Evolutionary conservation across 1,140 invertebrate genomes (phyloP), one percentile per base, ranked within the genome.

Genomic region (Bemisia tabaci): DNA sequence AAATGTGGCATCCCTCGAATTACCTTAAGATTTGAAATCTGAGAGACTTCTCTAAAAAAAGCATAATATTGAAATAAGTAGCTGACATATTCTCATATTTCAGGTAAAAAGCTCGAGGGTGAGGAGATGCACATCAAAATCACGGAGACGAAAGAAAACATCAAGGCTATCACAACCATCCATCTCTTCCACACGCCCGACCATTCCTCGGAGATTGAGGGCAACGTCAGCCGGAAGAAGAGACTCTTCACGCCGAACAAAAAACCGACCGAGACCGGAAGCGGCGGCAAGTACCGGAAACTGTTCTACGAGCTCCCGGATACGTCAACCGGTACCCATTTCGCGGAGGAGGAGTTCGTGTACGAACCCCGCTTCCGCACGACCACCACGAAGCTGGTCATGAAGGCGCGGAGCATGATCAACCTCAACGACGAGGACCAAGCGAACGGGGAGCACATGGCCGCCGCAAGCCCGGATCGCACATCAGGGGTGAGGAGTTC

Each of bases 311-410:
- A 64, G 12, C 58, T 65, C 48, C 68, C 68, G 17, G 64, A 22
- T 17, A 59, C 64, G 21, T 69, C 68, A 22, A 66, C 39, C 5
- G 63, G 63, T 58, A 64, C 27, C 23, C 66, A 65, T 2, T 69
- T 66, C 24, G 22, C 60, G 58, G 73, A 74, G 65, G 73, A 74
- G 59, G 71, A 74, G 63, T 71, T 69, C 23, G 72, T 70, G 2
- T 74, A 74, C 39, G 73, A 74, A 61, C 73, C 73, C 0, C 68
- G 70, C 60, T 59, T 69, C 9, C 69, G 71, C 39, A 65, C 59
- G 27, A 63, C 68, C 2, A 68, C 67, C 21, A 69, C 62, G 11
- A 73, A 74, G 70, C 58, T 70, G 0, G 73, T 74, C 1, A 60
- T 71, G 12, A 65, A 70, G 25, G 70, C 72, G 12, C 61, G 73